Evolutionary conservation across 2,797 vertebrate genomes (phyloP).

Genomic region (Atherinosoma microstoma): DNA sequence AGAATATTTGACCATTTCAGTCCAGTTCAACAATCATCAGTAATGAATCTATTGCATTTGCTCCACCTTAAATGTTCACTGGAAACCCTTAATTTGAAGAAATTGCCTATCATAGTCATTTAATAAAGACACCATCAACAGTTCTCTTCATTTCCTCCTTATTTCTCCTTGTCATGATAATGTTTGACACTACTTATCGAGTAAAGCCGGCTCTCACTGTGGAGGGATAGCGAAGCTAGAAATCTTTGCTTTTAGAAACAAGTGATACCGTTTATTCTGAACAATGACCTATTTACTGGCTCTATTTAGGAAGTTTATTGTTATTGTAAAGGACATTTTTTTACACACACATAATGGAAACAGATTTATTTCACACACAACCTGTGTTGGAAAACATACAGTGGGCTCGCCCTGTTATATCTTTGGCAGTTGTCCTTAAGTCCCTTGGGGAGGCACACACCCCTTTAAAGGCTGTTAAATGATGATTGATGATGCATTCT

Average conservation of each 20-base stretch:
- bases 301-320: conserved; percentile 22
- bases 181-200: conserved; percentile 3
- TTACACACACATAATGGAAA: neutral
- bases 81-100: conserved; percentile 10
- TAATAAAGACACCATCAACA: conserved; percentile 23
- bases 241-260: conserved; percentile 15
- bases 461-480: conserved; percentile 79
- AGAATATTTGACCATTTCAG: neutral
- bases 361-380: conserved; percentile 60
- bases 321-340: neutral
- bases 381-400: conserved; percentile 59
- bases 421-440: conserved; percentile 64
- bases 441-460: conserved; percentile 65
- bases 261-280: conserved; percentile 5
- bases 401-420: conserved; percentile 62
- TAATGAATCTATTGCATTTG: neutral
- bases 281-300: conserved; percentile 1
- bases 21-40: conserved; percentile 18
- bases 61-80: conserved; percentile 7
- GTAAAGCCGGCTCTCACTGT: conserved; percentile 4
- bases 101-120: conserved; percentile 27
- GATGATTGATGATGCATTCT: conserved; percentile 81
- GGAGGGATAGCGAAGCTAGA: conserved; percentile 25
- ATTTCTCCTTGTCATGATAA: conserved; percentile 14
- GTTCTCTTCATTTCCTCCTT: conserved; percentile 1